phyloP scores from a whole-genome alignment of 2,888 invertebrate species.

The Pristionchus maxplancki region DNA sequence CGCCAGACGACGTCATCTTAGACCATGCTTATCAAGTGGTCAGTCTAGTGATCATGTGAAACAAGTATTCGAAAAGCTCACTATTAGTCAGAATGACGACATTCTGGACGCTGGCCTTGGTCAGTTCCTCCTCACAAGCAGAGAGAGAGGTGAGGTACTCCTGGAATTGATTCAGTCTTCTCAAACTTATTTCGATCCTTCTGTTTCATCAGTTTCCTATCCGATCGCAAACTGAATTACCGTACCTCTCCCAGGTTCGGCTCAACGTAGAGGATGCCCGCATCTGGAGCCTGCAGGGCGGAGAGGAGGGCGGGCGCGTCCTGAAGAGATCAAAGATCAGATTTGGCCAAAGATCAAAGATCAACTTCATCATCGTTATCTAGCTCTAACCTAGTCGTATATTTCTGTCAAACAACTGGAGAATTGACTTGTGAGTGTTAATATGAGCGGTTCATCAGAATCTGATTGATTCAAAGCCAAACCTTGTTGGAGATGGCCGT shows the following conservation, averaged over 20 bases:
- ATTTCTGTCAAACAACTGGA: no score
- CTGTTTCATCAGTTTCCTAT: no score
- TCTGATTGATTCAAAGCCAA: no score
- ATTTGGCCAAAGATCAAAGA: not conserved
- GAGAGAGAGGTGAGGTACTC: slow-evolving; percentile 23
- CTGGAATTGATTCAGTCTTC: not conserved
- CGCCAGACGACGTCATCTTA: no score
- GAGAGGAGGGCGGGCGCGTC: slow-evolving; percentile 56
- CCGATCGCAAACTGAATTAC: no score
- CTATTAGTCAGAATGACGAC: slow-evolving; percentile 60
- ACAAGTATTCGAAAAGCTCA: slow-evolving; percentile 55
- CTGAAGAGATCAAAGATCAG: slow-evolving; percentile 53
- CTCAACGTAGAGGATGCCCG: slow-evolving; percentile 65
- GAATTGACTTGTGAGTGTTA: no score
- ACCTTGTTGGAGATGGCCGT: slow-evolving; percentile 59
- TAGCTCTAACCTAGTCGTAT: no score
- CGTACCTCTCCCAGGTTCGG: slow-evolving; percentile 53
- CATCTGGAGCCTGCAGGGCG: slow-evolving; percentile 59
- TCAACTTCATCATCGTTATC: slow-evolving; percentile 82
- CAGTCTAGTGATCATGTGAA: no score
- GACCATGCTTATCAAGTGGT: no score
- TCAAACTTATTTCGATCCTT: not conserved
- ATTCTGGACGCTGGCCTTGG: slow-evolving; percentile 59
- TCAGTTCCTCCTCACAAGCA: slow-evolving; percentile 53
- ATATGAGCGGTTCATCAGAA: no score